Percentiles rank a stretch among this genome's conserved stretches.
Evolutionary conservation across 2,797 vertebrate species (phyloP).

Genomic region (Xiphophorus birchmanni): DNA sequence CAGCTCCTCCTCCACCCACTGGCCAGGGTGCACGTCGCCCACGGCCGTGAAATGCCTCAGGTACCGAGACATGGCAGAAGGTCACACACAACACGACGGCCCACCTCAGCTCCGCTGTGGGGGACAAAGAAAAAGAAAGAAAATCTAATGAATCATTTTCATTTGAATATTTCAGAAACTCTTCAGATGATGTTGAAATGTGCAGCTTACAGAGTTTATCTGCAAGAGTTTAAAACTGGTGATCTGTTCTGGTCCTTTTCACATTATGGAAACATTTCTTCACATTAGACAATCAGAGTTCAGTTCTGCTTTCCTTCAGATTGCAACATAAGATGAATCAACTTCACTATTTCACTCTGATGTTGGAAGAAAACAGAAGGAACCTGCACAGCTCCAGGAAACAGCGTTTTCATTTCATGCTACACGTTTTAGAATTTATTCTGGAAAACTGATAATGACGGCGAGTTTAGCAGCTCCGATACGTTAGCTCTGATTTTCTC

Average conservation of each 20-base stretch:
- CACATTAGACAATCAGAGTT: slow-evolving; percentile 44
- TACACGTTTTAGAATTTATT: not conserved
- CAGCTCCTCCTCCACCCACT: slow-evolving; percentile 81
- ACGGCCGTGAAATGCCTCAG: slow-evolving; percentile 91
- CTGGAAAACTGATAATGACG: not conserved
- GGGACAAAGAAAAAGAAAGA: not conserved
- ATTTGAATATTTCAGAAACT: not conserved
- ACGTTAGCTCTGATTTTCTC: not conserved
- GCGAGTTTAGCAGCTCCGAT: not conserved
- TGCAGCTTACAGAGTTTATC: not conserved
- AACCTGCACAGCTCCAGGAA: not conserved
- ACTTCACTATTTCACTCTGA: not conserved
- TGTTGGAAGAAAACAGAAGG: slow-evolving; percentile 2
- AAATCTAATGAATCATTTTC: not conserved
- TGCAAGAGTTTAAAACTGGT: not conserved
- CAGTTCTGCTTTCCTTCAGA: slow-evolving; percentile 53
- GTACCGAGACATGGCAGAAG: slow-evolving; percentile 84
- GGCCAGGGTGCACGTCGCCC: slow-evolving; percentile 80
- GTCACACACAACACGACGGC: not conserved
- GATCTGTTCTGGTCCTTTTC: not conserved
- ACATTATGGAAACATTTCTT: slow-evolving; percentile 24
- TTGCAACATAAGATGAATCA: slow-evolving; percentile 39
- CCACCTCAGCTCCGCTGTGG: slow-evolving; percentile 15
- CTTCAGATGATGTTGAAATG: not conserved
- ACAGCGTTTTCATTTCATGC: not conserved